Base-by-base conservation (phyloP, 2,113 vertebrate genomes). In the Procavia capensis region DNA sequence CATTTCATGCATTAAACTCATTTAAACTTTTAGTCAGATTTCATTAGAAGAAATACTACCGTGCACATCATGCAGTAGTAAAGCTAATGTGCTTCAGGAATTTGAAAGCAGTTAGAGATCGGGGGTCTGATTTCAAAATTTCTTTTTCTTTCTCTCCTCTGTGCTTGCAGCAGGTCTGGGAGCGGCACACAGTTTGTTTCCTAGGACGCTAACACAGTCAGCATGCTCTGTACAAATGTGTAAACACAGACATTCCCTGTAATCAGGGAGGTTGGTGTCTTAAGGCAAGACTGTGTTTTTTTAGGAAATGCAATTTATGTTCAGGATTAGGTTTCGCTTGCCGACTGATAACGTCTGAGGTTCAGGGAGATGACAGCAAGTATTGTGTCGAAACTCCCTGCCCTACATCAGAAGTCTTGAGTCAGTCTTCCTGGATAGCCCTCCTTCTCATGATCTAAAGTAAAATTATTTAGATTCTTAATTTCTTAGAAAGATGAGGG, bases 161-260 rank as follows among this genome's bases (percentile, higher is more conserved):
- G 93, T 96, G 97, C 97, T 98, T 95, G 93, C 78, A 98, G 98
- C 97, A 98, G 97, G 96, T 97, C 98, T 98, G 97, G 91, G 93
- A 89, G 96, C 86, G 66, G 97, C 95, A 84, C 91, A 64, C 43
- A 92, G 97, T 97, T 98, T 98, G 98, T 98, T 98, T 98, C 98
- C 98, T 98, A 98, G 98, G 98, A 98, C 98, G 97, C 98, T 99
- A 98, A 99, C 98, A 98, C 93, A 98, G 98, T 98, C 98, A 98
- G 98, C 98, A 98, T 99, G 98, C 98, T 95, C 97, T 96, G 96
- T 97, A 98, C 97, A 98, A 98, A 99, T 96, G 98, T 98, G 98
- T 99, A 99, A 99, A 99, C 99, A 99, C 97, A 99, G 99, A 99
- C 98, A 98, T 99, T 98, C 98, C 97, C 98, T 98, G 98, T 98